Evolutionary conservation across 2,888 invertebrate species (phyloP).

Genomic region (Agrotis exclamationis): DNA sequence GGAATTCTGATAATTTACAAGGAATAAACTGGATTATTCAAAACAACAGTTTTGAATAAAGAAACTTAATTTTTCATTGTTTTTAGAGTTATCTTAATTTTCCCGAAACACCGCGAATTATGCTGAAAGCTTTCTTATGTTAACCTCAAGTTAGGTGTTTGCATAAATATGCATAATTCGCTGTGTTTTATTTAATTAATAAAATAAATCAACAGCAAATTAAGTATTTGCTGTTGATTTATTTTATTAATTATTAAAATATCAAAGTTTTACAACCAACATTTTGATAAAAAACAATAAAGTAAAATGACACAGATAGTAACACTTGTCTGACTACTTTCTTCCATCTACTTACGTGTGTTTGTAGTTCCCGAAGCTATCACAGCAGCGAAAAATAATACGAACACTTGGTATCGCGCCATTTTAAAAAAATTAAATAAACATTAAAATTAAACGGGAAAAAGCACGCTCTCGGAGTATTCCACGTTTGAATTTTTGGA

Average conservation of each 20-base stretch:
- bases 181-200: too few species aligned
- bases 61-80: background rate
- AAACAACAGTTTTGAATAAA: background rate
- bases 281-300: conserved; percentile 51
- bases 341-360: conserved; percentile 86
- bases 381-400: conserved; percentile 78
- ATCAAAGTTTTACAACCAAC: conserved; percentile 6
- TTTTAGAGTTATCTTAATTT: background rate
- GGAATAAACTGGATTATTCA: background rate
- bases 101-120: background rate
- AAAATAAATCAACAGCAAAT: too few species aligned
- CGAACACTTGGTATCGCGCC: conserved; percentile 78
- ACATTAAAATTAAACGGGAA: conserved; percentile 14
- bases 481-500: conserved; percentile 48
- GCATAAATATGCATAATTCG: too few species aligned
- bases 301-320: conserved; percentile 72
- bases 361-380: conserved; percentile 80
- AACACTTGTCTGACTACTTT: conserved; percentile 80
- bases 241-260: too few species aligned
- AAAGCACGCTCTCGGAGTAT: conserved; percentile 17
- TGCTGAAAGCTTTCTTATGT: background rate
- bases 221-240: background rate
- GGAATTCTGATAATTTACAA: background rate
- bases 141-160: too few species aligned
- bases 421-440: conserved; percentile 71